Evolutionary conservation across 2,113 vertebrate species (phyloP).

Genomic region (Tympanuchus pallidicinctus): DNA sequence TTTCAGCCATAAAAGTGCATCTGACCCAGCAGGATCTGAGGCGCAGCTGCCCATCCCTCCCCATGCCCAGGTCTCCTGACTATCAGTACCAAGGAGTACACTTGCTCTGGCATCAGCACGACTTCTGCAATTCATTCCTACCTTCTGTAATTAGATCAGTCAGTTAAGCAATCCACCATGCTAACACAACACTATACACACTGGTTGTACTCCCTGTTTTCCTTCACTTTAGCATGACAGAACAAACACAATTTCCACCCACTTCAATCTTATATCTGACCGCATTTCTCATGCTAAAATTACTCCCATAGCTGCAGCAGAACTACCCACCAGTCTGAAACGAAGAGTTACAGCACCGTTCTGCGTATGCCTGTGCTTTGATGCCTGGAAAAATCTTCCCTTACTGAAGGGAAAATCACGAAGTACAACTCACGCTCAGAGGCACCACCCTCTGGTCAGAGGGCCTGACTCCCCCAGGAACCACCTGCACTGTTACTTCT

Average conservation of each 20-base stretch:
- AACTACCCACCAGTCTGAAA: neutral
- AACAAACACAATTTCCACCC: neutral
- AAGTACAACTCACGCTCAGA: neutral
- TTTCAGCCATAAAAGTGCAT: neutral
- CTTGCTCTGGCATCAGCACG: neutral
- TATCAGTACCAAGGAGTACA: rapidly evolving
- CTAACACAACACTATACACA: rapidly evolving
- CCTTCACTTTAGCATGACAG: neutral
- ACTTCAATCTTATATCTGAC: neutral
- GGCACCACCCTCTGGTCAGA: neutral
- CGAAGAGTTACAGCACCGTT: rapidly evolving
- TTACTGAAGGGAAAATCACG: neutral
- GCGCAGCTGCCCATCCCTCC: neutral
- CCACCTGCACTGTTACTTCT: neutral
- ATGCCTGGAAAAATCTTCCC: neutral
- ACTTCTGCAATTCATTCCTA: neutral
- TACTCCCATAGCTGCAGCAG: neutral
- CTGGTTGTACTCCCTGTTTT: neutral
- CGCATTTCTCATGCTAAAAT: neutral
- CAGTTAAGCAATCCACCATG: neutral
- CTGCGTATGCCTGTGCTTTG: rapidly evolving
- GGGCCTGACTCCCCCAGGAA: neutral
- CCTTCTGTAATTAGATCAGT: neutral
- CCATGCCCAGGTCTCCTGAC: rapidly evolving
- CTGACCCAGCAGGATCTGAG: neutral